A percentile compares a stretch with the other conserved stretches of the same genome.
phyloP scores from a whole-genome alignment of 2,113 vertebrate genomes.

The Equus przewalskii region DNA sequence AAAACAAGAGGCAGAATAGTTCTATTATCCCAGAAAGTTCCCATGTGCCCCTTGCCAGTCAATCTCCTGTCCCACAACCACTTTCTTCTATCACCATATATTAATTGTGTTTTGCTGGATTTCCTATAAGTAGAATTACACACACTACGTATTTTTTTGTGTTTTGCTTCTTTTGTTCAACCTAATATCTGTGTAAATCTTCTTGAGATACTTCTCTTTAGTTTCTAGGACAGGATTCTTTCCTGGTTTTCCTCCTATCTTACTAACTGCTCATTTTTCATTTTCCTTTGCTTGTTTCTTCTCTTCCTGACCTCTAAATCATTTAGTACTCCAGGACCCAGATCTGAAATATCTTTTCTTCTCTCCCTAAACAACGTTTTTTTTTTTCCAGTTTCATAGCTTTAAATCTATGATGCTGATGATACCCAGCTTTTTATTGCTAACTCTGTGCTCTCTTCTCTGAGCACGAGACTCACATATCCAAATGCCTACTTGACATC shows the following conservation, averaged over 20 bases:
- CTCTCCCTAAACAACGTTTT: neutral
- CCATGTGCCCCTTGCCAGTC: neutral
- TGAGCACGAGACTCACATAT: neutral
- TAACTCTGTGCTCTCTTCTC: neutral
- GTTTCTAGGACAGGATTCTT: neutral
- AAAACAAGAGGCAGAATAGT: neutral
- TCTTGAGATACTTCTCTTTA: neutral
- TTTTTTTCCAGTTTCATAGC: neutral
- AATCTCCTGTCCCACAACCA: neutral
- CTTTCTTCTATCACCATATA: neutral
- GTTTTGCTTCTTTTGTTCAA: neutral
- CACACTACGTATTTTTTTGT: neutral
- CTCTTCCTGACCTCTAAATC: neutral
- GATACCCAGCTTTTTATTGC: neutral
- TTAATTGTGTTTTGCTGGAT: slow-evolving; percentile 7
- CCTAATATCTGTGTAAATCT: neutral
- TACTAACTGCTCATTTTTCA: neutral
- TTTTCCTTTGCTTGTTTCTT: slow-evolving; percentile 5
- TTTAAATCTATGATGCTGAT: slow-evolving; percentile 31
- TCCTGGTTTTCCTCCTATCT: neutral
- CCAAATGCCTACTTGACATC: neutral
- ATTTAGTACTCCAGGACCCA: neutral
- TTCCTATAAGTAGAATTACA: neutral
- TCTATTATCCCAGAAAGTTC: neutral
- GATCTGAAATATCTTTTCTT: slow-evolving; percentile 15